Base-by-base conservation (phyloP, 2,113 vertebrate genomes). In the Hyaena hyaena region DNA sequence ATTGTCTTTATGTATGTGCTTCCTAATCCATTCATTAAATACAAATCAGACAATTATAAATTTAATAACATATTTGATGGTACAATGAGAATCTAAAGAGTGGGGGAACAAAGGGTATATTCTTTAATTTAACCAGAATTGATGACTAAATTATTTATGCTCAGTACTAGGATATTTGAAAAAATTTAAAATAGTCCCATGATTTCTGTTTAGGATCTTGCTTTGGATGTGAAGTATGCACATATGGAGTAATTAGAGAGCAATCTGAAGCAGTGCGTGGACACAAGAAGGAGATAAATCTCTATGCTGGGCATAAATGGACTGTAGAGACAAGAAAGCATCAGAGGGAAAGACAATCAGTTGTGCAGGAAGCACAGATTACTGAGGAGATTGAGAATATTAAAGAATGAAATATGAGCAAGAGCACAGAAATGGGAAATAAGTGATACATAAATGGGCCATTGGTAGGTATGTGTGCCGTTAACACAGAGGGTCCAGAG, bases 161-260 rank as follows among this genome's bases (percentile, higher is more conserved):
- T 95, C 65, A 33, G 26, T n/a, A 45, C 39, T 24, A 83, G 63
- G 63, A 77, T 74, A 84, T 96, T 95, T 96, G 71, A 82, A 90
- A 79, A 87, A 65, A 80, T 53, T 28, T 68, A 88, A 77, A 65
- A 65, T 82, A 86, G 23, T 43, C 39, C 35, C 39, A 11, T 53
- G 45, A 68, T 43, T 95, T 93, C 87, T 90, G 26, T 69, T 69
- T 45, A 61, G 58, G 58, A 65, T 83, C 55, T 95, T 68, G 19
- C n/a, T 96, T 77, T 93, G 43, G 85, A 85, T 50, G 53, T 0
- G 23, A 33, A 80, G n/a, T 24, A 31, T 66, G 35, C 3, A 31
- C 50, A 21, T 26, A 35, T 48, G 74, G 76, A 80, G 84, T 39
- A 68, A 65, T 80, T 65, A 92, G 71, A 96, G 68, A 86, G 90